Evolutionary conservation across 2,888 invertebrate species (phyloP).

Genomic region (Polydrusus cervinus): DNA sequence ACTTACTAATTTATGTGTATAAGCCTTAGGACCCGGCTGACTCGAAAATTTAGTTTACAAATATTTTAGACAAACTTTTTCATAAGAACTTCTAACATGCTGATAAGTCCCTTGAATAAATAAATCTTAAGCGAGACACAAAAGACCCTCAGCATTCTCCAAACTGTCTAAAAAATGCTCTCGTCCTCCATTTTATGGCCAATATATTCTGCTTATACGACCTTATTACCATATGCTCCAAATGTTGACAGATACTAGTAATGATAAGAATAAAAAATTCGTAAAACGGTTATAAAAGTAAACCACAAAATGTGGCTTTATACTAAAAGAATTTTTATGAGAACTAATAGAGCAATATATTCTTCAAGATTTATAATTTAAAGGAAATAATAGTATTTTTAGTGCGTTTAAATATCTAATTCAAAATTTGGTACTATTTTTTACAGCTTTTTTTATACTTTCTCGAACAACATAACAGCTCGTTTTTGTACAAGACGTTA

Average conservation of each 20-base stretch:
- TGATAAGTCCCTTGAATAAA: constrained; percentile 1
- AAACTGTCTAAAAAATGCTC: neutral
- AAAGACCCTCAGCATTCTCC: neutral
- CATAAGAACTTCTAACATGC: neutral
- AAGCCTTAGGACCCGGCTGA: neutral
- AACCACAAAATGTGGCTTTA: neutral
- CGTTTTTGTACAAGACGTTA: no score
- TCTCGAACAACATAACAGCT: no score
- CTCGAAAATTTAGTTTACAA: neutral
- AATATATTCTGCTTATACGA: constrained; percentile 15
- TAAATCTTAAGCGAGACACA: constrained; percentile 10
- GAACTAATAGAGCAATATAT: neutral
- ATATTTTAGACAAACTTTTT: neutral
- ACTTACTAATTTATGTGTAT: no score
- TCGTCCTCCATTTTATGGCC: constrained; percentile 4
- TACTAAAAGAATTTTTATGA: neutral
- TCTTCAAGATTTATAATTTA: neutral
- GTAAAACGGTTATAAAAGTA: neutral
- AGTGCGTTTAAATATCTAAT: no score
- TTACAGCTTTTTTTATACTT: no score
- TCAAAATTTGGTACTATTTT: no score
- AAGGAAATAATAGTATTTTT: neutral
- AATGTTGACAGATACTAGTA: neutral
- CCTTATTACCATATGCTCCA: constrained; percentile 18
- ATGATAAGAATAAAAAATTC: constrained; percentile 6